Base-by-base conservation (phyloP, 2,113 vertebrate species). In the Peucedramus taeniatus region DNA sequence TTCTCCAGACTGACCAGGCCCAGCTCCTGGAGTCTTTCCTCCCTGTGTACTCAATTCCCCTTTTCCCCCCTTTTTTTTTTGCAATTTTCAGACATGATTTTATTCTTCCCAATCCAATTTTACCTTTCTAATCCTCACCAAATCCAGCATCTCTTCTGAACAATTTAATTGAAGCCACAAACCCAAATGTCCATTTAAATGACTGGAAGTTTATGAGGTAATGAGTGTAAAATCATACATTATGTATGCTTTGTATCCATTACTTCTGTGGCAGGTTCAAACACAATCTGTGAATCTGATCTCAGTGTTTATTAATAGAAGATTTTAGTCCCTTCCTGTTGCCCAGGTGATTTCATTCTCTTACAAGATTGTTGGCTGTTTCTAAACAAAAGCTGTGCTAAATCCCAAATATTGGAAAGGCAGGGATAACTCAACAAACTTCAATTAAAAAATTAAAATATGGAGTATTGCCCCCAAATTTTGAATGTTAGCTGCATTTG, bases 1-100 rank as follows among this genome's bases (percentile, higher is more conserved):
- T 44, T 39, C 77, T 11, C 22, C 77, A 66, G 10, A 65, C 44
- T 59, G 45, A 20, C 10, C 77, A 81, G 10, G 3, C 19, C 23
- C 68, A 59, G 51, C 44, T 20, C 60, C 61, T 51, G 44, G 18
- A 28, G 5, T 21, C 33, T 26, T 65, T 42, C 35, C 11, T 85
- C 26, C 42, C 30, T 47, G 6, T 15, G 14, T 5, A 22, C 5
- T 7, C 0, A 69, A 53, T 39, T 37, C 54, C 3, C 33, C 18
- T 23, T 77, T 7, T 5, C 2, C 18, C 7, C 3, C 1, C n/a
- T n/a, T n/a, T 11, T n/a, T 33, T 40, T 57, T 42, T n/a, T 9
- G 1, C 56, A 75, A 45, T 16, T 37, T 49, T 30, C 19, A 47
- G 4, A 37, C 22, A 5, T 12, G 9, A 7, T 53, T 88, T 30